A percentile compares a stretch with the other conserved stretches of the same genome.
Conservation (phyloP, 2,797 vertebrate species). For the Zalophus californianus region DNA sequence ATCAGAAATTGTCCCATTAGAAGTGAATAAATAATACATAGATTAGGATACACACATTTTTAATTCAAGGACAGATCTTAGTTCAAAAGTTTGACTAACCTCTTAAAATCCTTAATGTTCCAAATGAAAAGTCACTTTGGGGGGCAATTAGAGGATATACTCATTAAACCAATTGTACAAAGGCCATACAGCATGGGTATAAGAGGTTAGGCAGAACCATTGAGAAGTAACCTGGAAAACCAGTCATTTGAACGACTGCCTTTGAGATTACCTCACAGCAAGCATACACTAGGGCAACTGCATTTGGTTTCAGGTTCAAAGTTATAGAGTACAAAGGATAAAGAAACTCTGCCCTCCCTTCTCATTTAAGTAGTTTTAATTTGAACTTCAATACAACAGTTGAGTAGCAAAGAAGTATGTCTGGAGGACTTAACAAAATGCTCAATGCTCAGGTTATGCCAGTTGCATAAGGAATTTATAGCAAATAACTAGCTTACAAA, state of each 20-base stretch:
- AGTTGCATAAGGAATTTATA: neutral
- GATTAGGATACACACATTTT: neutral
- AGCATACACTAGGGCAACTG: constrained; percentile 32
- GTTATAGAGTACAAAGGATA: constrained; percentile 54
- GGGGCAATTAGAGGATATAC: constrained; percentile 69
- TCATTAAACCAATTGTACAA: constrained; percentile 75
- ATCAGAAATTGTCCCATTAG: neutral
- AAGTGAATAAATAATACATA: constrained; percentile 22
- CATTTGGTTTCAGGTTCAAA: constrained; percentile 72
- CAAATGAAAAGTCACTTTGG: constrained; percentile 70
- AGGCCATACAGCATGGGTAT: constrained; percentile 35
- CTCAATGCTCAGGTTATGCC: neutral
- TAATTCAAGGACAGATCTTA: constrained; percentile 58
- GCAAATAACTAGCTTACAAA: neutral
- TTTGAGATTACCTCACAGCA: constrained; percentile 81
- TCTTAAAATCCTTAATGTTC: constrained; percentile 75
- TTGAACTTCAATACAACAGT: constrained; percentile 62
- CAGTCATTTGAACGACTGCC: constrained; percentile 77
- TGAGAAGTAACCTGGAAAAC: constrained; percentile 81
- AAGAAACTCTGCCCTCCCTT: constrained; percentile 10
- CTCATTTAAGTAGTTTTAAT: constrained; percentile 70
- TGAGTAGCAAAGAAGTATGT: constrained; percentile 22
- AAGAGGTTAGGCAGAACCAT: constrained; percentile 63
- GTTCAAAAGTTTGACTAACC: constrained; percentile 64
- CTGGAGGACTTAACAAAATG: constrained; percentile 12